These are phyloP conservation scores for Paradoxurus hermaphroditus DNA, from an alignment of 2,113 vertebrate species.

Conservation along the genomic window DNA sequence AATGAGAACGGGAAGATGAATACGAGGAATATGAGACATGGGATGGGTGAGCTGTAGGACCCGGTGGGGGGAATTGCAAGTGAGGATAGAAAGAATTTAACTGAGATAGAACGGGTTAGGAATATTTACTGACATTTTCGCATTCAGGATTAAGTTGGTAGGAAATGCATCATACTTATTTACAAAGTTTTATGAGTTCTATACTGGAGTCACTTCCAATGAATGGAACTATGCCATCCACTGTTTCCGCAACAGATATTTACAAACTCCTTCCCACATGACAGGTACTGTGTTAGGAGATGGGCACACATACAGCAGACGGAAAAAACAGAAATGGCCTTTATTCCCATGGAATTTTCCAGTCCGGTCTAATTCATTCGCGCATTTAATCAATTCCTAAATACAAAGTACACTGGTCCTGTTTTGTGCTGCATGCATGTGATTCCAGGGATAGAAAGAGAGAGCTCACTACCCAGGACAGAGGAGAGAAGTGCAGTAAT, in stretches of 20 bases:
- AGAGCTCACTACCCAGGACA: not conserved
- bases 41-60: not conserved
- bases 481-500: not conserved
- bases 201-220: not conserved
- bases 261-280: not conserved
- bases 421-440: not conserved
- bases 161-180: not conserved
- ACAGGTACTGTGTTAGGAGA: not conserved
- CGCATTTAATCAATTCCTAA: slow-evolving; percentile 46
- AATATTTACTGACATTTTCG: not conserved
- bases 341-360: slow-evolving; percentile 14
- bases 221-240: not conserved
- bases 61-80: fast-evolving
- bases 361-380: not conserved
- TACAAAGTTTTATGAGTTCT: not conserved
- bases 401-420: not conserved
- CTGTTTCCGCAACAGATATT: not conserved
- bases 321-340: not conserved
- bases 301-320: not conserved
- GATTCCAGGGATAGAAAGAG: not conserved
- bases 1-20: not conserved
- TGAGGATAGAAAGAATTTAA: not conserved
- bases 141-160: not conserved
- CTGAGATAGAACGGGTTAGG: not conserved
- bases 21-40: not conserved